Base-by-base conservation (phyloP, 2,888 invertebrate species). In the Metellina segmentata region DNA sequence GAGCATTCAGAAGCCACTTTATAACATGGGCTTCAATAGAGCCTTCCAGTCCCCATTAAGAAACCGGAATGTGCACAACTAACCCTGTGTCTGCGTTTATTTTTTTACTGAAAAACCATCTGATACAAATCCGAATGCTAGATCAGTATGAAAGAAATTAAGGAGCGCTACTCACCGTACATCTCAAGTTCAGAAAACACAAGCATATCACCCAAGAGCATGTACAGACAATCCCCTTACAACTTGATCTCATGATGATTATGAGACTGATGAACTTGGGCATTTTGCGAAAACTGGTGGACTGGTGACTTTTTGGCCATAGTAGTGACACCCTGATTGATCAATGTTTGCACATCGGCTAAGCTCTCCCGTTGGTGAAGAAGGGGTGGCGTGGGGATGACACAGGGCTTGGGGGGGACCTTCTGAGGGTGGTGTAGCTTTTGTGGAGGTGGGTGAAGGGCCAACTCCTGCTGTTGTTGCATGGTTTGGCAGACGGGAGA, bases 401-500 rank as follows among this genome's bases (percentile, higher is more conserved):
- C 51, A 77, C 81, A 2, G 81, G 92, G 52, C 85, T 92, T 6
- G 81, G 89, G 5, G 86, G 89, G 8, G 0, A 61, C 82, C 81
- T 85, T 85, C 11, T 81, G 91, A 9, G 85, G 51, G 53, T 86
- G 86, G 6, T 48, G 70, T 20, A 34, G 74, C 20, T 75, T 85
- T 34, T 71, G 82, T 49, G 69, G 81, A 16, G 89, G 92, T 7
- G 92, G 92, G 34, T 85, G 92, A 19, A 89, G 78, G 6, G 89
- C 34, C 11, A 89, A 2, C 53, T 86, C 89, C 52, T 91, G 82
- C 49, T 89, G 89, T 19, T 89, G 89, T 49, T 82, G 82, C 11
- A 86, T 81, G 9, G 91, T 83, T 9, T 83, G 83, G 16, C 92
- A 92, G 6, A 86, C 89, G 51, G 92, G 92, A 7, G 92, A 89